phyloP scores from a whole-genome alignment of 2,113 vertebrate genomes.

The Austrofundulus limnaeus region DNA sequence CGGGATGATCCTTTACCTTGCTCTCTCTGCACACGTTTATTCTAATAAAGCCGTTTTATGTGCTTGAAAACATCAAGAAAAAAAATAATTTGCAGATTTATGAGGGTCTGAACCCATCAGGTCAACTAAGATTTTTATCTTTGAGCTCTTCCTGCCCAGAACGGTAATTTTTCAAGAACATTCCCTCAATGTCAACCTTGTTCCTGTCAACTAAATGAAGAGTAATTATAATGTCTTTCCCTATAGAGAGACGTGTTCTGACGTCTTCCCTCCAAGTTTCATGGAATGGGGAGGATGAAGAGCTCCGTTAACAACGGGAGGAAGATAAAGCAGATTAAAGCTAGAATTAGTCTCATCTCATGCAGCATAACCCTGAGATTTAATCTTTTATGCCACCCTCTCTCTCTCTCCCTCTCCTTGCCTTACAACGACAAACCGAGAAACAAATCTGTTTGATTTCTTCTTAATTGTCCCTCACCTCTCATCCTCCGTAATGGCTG shows the following conservation, averaged over 20 bases:
- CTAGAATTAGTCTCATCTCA: constrained; percentile 41
- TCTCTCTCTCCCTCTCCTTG: background rate
- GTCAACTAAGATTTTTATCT: background rate
- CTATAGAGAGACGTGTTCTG: constrained; percentile 5
- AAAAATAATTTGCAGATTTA: background rate
- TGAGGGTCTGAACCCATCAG: background rate
- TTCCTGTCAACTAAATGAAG: background rate
- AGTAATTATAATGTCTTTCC: background rate
- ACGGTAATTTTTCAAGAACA: background rate
- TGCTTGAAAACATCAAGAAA: background rate
- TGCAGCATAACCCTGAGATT: constrained; percentile 41
- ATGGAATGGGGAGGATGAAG: constrained; percentile 17
- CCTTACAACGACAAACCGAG: constrained; percentile 25
- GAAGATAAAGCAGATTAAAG: constrained; percentile 45
- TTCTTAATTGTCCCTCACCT: constrained; percentile 46
- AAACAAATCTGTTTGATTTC: constrained; percentile 44
- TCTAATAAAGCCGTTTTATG: background rate
- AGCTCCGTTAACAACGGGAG: constrained; percentile 27
- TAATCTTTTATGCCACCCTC: constrained; percentile 17
- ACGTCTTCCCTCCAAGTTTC: constrained; percentile 6
- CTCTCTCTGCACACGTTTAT: too few species aligned
- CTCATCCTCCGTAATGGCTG: constrained; percentile 36
- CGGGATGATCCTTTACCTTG: too few species aligned
- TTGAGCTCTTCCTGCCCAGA: background rate
- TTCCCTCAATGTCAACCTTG: background rate